Evolutionary conservation across 2,888 invertebrate species (phyloP), one percentile per base, ranked within the genome.

Genomic region (Taphrorychus bicolor): DNA sequence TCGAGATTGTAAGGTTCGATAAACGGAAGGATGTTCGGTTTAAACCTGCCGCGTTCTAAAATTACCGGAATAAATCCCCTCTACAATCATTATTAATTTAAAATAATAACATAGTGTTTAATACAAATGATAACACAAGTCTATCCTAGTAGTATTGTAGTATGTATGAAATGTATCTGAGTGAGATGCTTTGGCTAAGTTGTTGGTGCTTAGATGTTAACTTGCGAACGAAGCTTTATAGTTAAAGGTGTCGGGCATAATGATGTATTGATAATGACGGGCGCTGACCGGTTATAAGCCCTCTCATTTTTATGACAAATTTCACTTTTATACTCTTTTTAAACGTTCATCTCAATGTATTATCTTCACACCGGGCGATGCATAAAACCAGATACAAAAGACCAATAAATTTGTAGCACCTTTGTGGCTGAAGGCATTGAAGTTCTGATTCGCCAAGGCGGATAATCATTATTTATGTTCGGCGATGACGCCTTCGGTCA

Each of bases 1-100:
- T 73, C 11, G 56, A 61, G 66, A 66, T 66, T 22, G 41, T 73
- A 73, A 75, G 73, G 70, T 65, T 63, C 71, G 73, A 74, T 74
- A 74, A 72, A 68, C 59, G 69, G 68, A 66, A 69, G 69, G 61
- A 62, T 51, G 66, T 58, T 53, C 17, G 9, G 18, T 42, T 65
- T 59, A 23, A 18, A 3, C 3, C 14, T 21, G 40, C 45, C 19
- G 17, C 58, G 64, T 64, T 64, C 57, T 18, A 22, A 41, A 11
- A 40, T 60, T 60, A 2, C 5, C 11, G 40, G 11, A 32, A 32
- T 32, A n/a, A n/a, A n/a, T n/a, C n/a, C n/a, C n/a, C n/a, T n/a
- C n/a, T n/a, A n/a, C n/a, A n/a, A n/a, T n/a, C n/a, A n/a, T n/a
- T n/a, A n/a, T n/a, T n/a, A n/a, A n/a, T n/a, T n/a, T n/a, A n/a